A percentile compares a stretch with the other conserved stretches of the same genome.
Conservation (phyloP, 2,113 vertebrate species). For the Ophiodon elongatus region DNA sequence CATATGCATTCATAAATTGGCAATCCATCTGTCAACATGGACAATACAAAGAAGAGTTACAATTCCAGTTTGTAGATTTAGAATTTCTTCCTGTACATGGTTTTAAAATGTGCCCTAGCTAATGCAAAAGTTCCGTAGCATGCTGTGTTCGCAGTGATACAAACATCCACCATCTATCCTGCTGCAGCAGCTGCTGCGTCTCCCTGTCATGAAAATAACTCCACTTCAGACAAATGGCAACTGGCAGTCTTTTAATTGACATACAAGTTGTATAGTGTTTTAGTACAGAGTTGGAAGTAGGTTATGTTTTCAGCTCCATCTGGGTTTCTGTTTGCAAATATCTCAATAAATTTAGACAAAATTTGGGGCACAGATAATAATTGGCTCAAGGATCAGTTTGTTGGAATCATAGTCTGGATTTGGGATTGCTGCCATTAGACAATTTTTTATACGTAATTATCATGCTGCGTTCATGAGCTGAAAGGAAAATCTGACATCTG, state of each 20-base stretch:
- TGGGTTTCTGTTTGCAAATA: conserved; percentile 55
- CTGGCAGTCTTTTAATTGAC: conserved; percentile 39
- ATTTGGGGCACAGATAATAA: conserved; percentile 31
- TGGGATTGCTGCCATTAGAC: conserved; percentile 46
- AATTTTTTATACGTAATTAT: conserved; percentile 8
- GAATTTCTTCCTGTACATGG: neutral
- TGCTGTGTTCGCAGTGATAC: conserved; percentile 10
- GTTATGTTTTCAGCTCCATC: conserved; percentile 57
- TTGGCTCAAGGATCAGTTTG: conserved; percentile 32
- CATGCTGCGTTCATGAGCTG: conserved; percentile 31
- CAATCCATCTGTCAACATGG: conserved; percentile 3
- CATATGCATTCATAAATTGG: conserved; percentile 3
- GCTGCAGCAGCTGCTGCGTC: conserved; percentile 19
- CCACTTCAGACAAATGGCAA: neutral
- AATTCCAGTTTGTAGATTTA: conserved; percentile 8
- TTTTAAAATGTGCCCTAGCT: neutral
- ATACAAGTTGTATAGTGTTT: conserved; percentile 18
- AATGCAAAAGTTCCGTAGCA: conserved; percentile 1
- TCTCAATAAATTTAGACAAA: conserved; percentile 34
- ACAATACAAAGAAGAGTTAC: neutral
- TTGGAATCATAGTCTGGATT: conserved; percentile 38
- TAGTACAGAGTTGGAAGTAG: conserved; percentile 53
- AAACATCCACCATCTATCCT: conserved; percentile 14
- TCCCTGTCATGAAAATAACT: conserved; percentile 2
- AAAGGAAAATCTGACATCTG: conserved; percentile 30